phyloP scores from a whole-genome alignment of 2,888 invertebrate genomes.

The Theodoxus fluviatilis region DNA sequence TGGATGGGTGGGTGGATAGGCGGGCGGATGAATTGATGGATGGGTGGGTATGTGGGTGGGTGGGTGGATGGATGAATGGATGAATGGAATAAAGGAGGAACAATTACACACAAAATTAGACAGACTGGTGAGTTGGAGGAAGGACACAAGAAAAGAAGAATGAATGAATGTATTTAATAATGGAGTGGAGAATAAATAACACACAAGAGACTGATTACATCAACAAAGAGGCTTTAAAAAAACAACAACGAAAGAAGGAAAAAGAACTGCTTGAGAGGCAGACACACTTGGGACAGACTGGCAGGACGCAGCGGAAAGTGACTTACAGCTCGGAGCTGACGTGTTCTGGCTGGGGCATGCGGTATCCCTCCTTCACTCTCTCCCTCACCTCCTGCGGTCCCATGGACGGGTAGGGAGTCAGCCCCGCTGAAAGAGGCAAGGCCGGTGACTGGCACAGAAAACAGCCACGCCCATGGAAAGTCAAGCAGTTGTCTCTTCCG shows the following conservation, averaged over 20 bases:
- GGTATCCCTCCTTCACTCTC: constrained; percentile 81
- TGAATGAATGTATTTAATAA: too few relatives aligned
- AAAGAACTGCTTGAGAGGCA: background rate
- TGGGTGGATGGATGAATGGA: too few relatives aligned
- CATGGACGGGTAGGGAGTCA: constrained; percentile 92
- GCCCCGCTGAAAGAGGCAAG: constrained; percentile 75
- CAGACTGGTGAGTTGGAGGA: too few relatives aligned
- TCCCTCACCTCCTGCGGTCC: constrained; percentile 89
- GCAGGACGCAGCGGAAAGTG: background rate
- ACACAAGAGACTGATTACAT: background rate
- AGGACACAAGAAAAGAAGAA: too few relatives aligned
- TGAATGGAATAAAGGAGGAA: too few relatives aligned
- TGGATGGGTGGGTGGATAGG: too few relatives aligned
- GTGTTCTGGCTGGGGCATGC: constrained; percentile 91
- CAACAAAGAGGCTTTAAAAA: background rate
- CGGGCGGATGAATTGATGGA: too few relatives aligned
- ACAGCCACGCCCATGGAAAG: background rate
- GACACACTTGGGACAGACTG: background rate
- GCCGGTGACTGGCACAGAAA: background rate
- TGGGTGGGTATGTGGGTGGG: too few relatives aligned
- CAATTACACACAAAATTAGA: too few relatives aligned
- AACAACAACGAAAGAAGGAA: background rate
- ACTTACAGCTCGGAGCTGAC: constrained; percentile 81
- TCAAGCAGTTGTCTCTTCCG: too few relatives aligned
- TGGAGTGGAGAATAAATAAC: background rate